phyloP scores from a whole-genome alignment of 1,140 invertebrate genomes.

The Sycobia sp. region DNA sequence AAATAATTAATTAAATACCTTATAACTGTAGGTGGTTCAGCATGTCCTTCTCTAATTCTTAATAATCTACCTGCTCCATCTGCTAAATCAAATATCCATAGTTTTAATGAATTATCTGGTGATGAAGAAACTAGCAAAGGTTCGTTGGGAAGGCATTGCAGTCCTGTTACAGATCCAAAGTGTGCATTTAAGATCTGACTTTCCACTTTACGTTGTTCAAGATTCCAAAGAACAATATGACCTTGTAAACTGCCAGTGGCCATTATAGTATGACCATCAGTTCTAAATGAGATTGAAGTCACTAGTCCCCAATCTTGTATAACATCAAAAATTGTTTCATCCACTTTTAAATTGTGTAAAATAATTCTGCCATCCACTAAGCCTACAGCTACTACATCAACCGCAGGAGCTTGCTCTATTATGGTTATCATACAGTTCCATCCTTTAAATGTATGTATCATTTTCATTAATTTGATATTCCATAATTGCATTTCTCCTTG shows the following conservation, averaged over 20 bases:
- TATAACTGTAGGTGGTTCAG: conserved; percentile 71
- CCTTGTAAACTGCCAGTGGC: conserved; percentile 78
- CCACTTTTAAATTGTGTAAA: conserved; percentile 87
- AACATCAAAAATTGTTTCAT: conserved; percentile 85
- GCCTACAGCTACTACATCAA: conserved; percentile 89
- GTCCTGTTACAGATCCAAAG: conserved; percentile 72
- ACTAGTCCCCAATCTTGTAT: conserved; percentile 92
- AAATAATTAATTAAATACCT: conserved; percentile 18
- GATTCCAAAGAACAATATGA: conserved; percentile 92
- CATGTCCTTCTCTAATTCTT: conserved; percentile 84
- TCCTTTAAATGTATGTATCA: conserved; percentile 81
- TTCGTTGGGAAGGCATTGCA: conserved; percentile 84
- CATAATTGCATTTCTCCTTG: conserved; percentile 89
- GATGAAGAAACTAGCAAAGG: conserved; percentile 90
- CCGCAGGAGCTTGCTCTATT: conserved; percentile 83
- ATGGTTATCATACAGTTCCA: conserved; percentile 75
- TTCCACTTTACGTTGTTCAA: conserved; percentile 81
- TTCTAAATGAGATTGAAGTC: conserved; percentile 83
- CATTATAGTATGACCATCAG: conserved; percentile 86
- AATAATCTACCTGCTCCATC: conserved; percentile 87
- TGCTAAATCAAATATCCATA: conserved; percentile 94
- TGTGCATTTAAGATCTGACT: conserved; percentile 82
- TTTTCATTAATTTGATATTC: conserved; percentile 83
- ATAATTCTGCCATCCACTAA: conserved; percentile 81
- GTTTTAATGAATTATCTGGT: conserved; percentile 92